A percentile compares a stretch with the other conserved stretches of the same genome.
These are phyloP conservation scores for Coilia nasus DNA, from an alignment of 2,797 vertebrate species.

Conservation along the genomic window DNA sequence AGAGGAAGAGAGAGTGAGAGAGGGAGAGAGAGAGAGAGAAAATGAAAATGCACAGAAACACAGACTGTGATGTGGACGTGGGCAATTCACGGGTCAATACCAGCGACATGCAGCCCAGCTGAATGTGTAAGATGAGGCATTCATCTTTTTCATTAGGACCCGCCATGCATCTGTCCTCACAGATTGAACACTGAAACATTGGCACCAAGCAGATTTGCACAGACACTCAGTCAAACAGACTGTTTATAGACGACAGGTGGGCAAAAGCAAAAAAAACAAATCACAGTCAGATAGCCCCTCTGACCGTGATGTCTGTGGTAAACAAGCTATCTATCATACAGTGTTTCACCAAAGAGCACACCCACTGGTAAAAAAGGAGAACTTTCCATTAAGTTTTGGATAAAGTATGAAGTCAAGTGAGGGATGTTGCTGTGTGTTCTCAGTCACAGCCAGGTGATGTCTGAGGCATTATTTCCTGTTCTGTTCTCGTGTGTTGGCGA, in stretches of 20 bases:
- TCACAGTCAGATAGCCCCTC: background rate
- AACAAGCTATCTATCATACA: slow-evolving; percentile 16
- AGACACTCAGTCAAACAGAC: slow-evolving; percentile 15
- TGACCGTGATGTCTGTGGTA: background rate
- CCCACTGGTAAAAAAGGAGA: slow-evolving; percentile 3
- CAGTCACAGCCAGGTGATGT: background rate
- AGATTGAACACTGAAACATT: background rate
- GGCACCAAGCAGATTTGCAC: background rate
- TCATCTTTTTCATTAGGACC: background rate
- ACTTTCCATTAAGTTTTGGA: background rate
- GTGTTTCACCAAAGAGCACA: background rate
- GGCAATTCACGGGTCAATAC: slow-evolving; percentile 9
- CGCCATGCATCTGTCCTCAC: background rate
- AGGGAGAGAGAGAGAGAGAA: background rate
- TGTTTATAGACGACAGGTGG: slow-evolving; percentile 14
- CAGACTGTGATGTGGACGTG: background rate
- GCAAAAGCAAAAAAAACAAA: background rate
- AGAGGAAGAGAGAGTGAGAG: background rate
- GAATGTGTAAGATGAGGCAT: background rate
- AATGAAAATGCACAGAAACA: background rate
- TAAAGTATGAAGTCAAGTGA: background rate
- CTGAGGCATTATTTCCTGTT: background rate
- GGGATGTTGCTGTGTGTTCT: background rate
- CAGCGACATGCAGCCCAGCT: background rate
- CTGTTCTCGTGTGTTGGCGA: background rate